Base-by-base conservation (phyloP, 2,888 invertebrate genomes). In the Dermolepida albohirtum region DNA sequence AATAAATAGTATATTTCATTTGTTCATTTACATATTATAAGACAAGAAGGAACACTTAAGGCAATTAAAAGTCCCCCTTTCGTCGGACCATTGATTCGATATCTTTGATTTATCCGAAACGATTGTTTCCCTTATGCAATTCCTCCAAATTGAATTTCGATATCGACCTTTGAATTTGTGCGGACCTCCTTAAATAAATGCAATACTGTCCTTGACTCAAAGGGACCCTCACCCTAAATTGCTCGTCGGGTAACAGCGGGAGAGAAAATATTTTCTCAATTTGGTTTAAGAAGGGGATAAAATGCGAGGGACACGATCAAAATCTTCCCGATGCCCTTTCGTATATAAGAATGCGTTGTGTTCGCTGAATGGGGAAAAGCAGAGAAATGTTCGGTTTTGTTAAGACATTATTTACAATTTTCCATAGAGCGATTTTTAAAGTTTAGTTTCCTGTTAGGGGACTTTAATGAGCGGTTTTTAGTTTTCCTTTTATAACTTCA, bases 251-350 rank as follows among this genome's bases (percentile, higher is more conserved):
- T 16, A 29, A 17, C 54, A 16, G 34, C 40, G 44, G 44, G 44
- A 22, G 44, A 27, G 55, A 44, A 59, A 59, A 44, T 59, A 59
- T 59, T 59, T 59, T 44, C 44, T 27, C 59, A 59, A 44, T 59
- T 59, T 59, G 7, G 27, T 44, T 59, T 34, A 44, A 44, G 59
- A 27, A 29, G 59, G 44, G 59, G 44, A 54, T 8, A 54, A 54
- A 17, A 50, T 54, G 54, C 27, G 39, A 16, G 39, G 44, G 44
- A 59, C 14, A 44, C 29, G 44, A 44, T 44, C 41, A 29, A 44
- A 11, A 59, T 44, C 22, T 47, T 47, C 17, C 17, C 8, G 22
- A 12, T 40, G 55, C 17, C 55, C 55, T 40, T 27, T 59, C 14
- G 44, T 29, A 14, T 17, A 44, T 44, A 47, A 44, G 44, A 59